phyloP scores from a whole-genome alignment of 2,888 invertebrate genomes.

The Xestobium rufovillosum region DNA sequence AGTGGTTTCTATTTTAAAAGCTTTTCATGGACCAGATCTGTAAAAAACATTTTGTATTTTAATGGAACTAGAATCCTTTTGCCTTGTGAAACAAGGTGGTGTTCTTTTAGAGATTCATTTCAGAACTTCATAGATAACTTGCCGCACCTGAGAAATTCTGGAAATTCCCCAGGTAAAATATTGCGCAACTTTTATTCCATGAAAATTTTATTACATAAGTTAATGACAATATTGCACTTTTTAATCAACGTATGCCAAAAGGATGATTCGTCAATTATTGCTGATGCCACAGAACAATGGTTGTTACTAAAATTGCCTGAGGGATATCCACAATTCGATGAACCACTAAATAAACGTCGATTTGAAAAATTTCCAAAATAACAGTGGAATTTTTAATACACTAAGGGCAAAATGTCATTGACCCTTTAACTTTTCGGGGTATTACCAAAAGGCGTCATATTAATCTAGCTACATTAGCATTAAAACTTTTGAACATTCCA shows the following conservation, averaged over 20 bases:
- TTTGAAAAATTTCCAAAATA: neutral
- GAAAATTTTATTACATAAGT: neutral
- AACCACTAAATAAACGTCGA: neutral
- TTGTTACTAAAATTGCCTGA: neutral
- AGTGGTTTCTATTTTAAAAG: neutral
- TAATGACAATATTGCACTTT: neutral
- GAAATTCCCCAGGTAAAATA: neutral
- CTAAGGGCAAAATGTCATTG: neutral
- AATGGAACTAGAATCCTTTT: neutral
- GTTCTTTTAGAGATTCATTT: neutral
- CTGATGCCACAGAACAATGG: slow-evolving; percentile 4
- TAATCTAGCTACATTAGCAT: neutral
- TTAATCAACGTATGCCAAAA: slow-evolving; percentile 1
- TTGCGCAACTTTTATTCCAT: neutral
- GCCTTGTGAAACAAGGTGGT: neutral
- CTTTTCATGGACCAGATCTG: neutral
- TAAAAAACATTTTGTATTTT: neutral
- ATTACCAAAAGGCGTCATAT: neutral
- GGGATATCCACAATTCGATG: neutral
- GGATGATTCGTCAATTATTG: neutral
- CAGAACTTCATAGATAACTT: neutral
- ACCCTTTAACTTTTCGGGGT: neutral
- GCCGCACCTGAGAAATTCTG: neutral
- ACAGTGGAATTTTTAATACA: neutral
- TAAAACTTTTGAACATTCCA: neutral